Evolutionary conservation across 2,797 vertebrate species (phyloP), one percentile per base, ranked within the genome.

Genomic region (Poecilia picta): DNA sequence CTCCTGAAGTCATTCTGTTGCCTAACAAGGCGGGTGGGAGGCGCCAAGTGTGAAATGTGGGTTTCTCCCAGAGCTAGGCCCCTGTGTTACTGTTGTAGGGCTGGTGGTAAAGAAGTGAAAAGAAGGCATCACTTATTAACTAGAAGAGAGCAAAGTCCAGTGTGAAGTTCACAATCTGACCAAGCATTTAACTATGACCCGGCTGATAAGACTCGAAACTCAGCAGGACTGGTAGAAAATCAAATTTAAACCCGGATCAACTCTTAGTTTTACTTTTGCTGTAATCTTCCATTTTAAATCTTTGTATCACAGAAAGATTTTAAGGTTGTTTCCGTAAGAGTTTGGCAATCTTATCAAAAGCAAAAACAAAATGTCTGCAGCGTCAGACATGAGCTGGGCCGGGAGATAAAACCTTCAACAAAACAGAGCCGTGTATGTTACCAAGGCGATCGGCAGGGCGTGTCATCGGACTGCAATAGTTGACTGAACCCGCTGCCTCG

Each of bases 51-150:
- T 82, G 75, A 80, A 68, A 72, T 28, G 70, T 62, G 20, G 84
- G 71, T 70, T 84, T 74, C 59, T 84, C 73, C 33, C 28, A 13
- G 51, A 49, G 41, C 59, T 53, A 62, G 31, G 49, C 85, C 79
- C 87, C 55, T 12, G 4, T 83, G 75, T 87, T 46, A 55, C 33
- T 71, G 51, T 2, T 62, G 5, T 13, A 64, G 18, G 20, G 20
- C 64, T 46, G 55, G 57, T 51, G 64, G 23, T 74, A 1, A 1
- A 66, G 72, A 75, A 86, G 71, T 59, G 78, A 91, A 77, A 43
- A 76, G 51, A 76, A 75, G 81, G 73, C 25, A 53, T 93, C 80
- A 92, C 57, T 94, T 73, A 95, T 95, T 95, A 94, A 94, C 93
- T 86, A 83, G 57, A 81, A 82, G 62, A 74, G 92, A 49, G 64